Evolutionary conservation across 2,113 vertebrate genomes (phyloP).

Genomic region (Psephotus haematonotus): DNA sequence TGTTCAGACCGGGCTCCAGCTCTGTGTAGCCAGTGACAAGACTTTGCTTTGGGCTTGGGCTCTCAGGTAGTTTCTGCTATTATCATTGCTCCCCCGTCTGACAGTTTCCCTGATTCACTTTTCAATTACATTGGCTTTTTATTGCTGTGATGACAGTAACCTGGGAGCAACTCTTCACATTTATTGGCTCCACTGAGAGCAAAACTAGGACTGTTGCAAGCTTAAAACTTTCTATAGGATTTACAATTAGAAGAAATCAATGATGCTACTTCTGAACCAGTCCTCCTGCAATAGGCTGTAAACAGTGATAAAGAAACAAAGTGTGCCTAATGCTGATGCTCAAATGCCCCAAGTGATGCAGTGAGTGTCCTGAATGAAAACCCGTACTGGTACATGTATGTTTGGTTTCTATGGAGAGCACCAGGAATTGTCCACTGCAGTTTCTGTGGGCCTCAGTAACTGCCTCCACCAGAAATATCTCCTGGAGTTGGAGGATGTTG

Average conservation of each 20-base stretch:
- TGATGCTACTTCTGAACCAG: background rate
- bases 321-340: background rate
- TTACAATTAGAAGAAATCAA: conserved; percentile 52
- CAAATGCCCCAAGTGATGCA: background rate
- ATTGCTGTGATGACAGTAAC: conserved; percentile 18
- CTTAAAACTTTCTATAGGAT: conserved; percentile 39
- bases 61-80: background rate
- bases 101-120: conserved; percentile 31
- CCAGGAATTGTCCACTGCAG: background rate
- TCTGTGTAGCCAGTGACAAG: background rate
- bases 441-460: background rate
- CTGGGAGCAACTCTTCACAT: conserved; percentile 35
- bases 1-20: background rate
- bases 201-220: background rate
- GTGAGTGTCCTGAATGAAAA: background rate
- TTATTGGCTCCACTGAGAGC: conserved; percentile 13
- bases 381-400: no score
- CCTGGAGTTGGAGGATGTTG: background rate
- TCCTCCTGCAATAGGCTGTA: background rate
- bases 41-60: background rate
- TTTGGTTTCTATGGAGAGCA: background rate
- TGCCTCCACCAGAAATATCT: background rate
- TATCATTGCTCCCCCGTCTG: background rate
- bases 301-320: background rate
- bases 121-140: conserved; percentile 40